Percentiles rank a stretch among this genome's conserved stretches.
phyloP scores from a whole-genome alignment of 1,140 invertebrate genomes.

The Dendrolimus punctatus region DNA sequence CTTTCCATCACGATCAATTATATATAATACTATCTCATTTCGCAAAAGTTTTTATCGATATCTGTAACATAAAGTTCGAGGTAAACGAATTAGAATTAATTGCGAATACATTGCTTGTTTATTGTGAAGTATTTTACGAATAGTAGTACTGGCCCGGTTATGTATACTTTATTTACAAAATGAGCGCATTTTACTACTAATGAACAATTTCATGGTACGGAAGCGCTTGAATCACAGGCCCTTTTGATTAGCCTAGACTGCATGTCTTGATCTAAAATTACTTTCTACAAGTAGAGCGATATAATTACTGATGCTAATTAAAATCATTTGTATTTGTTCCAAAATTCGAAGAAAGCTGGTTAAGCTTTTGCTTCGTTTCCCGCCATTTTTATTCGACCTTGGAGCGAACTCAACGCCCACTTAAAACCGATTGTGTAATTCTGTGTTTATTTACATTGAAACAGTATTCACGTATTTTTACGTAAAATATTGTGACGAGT shows the following conservation, averaged over 20 bases:
- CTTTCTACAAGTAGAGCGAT: constrained; percentile 10
- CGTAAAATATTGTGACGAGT: constrained; percentile 7
- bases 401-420: constrained; percentile 43
- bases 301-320: constrained; percentile 7
- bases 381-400: constrained; percentile 53
- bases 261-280: constrained; percentile 29
- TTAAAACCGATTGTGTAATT: constrained; percentile 26
- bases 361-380: constrained; percentile 31
- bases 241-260: constrained; percentile 24
- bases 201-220: neutral
- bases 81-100: no score
- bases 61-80: no score
- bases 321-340: constrained; percentile 11
- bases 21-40: constrained; percentile 29
- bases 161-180: neutral
- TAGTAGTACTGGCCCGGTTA: neutral
- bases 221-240: constrained; percentile 15
- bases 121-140: constrained; percentile 8
- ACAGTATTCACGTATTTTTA: constrained; percentile 36
- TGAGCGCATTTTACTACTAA: neutral
- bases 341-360: no score
- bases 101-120: constrained; percentile 3
- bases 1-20: constrained; percentile 7
- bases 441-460: constrained; percentile 50
- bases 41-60: constrained; percentile 32